Conservation (phyloP, 2,888 invertebrate genomes). For the Gymnosoma rotundatum region DNA sequence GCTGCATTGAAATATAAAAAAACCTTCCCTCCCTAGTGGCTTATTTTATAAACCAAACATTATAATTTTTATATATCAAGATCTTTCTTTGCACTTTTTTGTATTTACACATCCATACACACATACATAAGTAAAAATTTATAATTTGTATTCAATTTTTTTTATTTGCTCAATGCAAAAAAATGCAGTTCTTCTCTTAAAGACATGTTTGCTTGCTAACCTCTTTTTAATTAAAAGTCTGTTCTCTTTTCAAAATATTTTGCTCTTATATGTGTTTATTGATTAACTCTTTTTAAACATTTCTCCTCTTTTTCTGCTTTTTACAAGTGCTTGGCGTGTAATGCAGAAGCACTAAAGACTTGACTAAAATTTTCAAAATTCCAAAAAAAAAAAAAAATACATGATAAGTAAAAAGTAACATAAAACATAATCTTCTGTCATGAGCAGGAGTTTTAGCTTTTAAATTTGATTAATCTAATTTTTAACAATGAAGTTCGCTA, state of each 20-base stretch:
- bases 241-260: neutral
- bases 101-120: neutral
- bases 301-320: neutral
- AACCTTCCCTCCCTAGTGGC: constrained; percentile 62
- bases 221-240: neutral
- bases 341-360: too few relatives aligned
- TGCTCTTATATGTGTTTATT: neutral
- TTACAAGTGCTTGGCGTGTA: neutral
- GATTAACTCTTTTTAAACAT: neutral
- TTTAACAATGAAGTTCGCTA: too few relatives aligned
- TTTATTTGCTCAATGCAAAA: constrained; percentile 33
- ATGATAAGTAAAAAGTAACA: too few relatives aligned
- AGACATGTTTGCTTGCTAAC: neutral
- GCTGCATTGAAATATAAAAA: constrained; percentile 16
- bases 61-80: constrained; percentile 45
- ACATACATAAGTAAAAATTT: neutral
- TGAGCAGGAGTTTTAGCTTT: too few relatives aligned
- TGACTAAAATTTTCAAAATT: too few relatives aligned
- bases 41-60: constrained; percentile 43
- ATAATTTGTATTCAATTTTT: constrained; percentile 19
- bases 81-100: constrained; percentile 46
- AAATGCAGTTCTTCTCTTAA: constrained; percentile 57
- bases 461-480: too few relatives aligned
- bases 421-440: too few relatives aligned
- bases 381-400: too few relatives aligned